phyloP scores from a whole-genome alignment of 1,140 invertebrate species.

The Maconellicoccus hirsutus region DNA sequence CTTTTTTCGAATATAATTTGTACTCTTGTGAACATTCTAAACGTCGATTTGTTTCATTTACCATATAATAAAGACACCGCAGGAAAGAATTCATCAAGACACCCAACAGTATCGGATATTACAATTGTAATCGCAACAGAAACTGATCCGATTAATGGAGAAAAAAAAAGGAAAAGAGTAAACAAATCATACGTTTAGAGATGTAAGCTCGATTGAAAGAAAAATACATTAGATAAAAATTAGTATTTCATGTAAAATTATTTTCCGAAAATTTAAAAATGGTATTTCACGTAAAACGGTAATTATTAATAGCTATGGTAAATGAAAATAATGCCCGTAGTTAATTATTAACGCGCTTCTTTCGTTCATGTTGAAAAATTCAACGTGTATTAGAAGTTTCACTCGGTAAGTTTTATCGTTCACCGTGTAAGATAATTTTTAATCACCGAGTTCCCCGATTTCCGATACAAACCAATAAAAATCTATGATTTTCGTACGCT shows the following conservation, averaged over 20 bases:
- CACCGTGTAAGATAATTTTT: no score
- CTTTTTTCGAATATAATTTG: neutral
- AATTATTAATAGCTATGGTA: neutral
- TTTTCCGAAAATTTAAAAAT: neutral
- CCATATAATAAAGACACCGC: no score
- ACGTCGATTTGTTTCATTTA: neutral
- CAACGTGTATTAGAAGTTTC: neutral
- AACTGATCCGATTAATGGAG: no score
- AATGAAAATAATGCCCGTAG: neutral
- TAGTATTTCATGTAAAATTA: neutral
- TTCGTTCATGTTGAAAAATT: neutral
- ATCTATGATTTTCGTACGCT: neutral
- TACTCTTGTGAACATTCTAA: slow-evolving; percentile 15
- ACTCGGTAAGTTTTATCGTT: neutral
- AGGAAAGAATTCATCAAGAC: no score
- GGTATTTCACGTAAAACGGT: neutral
- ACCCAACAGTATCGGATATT: no score
- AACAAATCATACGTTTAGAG: slow-evolving; percentile 13
- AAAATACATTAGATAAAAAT: slow-evolving; percentile 12
- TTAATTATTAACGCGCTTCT: slow-evolving; percentile 2
- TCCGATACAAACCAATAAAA: slow-evolving; percentile 4
- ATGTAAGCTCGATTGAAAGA: slow-evolving; percentile 15
- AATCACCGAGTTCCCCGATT: neutral
- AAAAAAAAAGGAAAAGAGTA: neutral
- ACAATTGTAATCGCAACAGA: no score